Evolutionary conservation across 2,797 vertebrate genomes (phyloP), one percentile per base, ranked within the genome.

Genomic region (Helostoma temminkii): DNA sequence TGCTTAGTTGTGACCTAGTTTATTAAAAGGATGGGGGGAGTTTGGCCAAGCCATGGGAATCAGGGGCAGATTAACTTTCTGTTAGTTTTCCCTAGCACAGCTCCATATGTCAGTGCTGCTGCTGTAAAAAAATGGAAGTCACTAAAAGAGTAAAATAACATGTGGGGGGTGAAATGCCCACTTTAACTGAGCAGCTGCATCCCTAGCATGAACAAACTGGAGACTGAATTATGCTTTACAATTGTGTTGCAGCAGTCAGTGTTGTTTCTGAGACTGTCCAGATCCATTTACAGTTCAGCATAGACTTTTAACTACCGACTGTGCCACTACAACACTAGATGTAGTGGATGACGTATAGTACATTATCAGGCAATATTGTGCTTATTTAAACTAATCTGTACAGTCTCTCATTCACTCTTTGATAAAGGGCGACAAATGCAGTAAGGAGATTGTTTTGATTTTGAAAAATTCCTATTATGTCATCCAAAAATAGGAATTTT

Each of bases 1-100:
- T 78, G 81, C 82, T 89, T 89, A 86, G 77, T 88, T 86, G 76
- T 92, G 93, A 94, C 92, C 93, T 87, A 93, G 76, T 93, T 94
- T 92, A 85, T 86, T 78, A 81, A 82, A 83, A 76, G 64, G n/a
- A n/a, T n/a, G n/a, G 55, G 79, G 77, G 76, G 75, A 49, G 82
- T 76, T 71, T 86, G 83, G 83, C 73, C 73, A 76, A 89, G 84
- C 78, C 65, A 78, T 80, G 76, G 80, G 90, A 93, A 91, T 89
- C 82, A 76, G 82, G 71, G 88, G 74, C 80, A 88, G 85, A 91
- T 90, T 89, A 91, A 88, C 88, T 88, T 88, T 84, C 80, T 83
- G 82, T 88, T 86, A 71, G 76, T 81, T 87, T 83, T 86, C 81
- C 74, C 65, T 32, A 63, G 79, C 76, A 82, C 61, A 75, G 81